Evolutionary conservation across 2,113 vertebrate species (phyloP).

Genomic region (Tinamus guttatus): DNA sequence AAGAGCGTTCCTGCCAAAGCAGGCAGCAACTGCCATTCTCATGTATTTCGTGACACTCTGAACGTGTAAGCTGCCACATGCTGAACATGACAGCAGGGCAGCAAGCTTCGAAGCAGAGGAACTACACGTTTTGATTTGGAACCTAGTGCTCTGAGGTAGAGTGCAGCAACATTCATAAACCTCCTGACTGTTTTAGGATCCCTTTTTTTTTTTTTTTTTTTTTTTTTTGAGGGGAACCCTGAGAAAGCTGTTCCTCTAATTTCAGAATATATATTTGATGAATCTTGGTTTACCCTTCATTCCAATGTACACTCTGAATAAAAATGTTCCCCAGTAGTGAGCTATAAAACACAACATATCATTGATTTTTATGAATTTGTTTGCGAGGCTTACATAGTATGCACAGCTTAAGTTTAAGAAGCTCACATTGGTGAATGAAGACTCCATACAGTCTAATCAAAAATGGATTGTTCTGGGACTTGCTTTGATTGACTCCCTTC

Average conservation of each 20-base stretch:
- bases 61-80: not conserved
- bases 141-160: not conserved
- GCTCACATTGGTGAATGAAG: not conserved
- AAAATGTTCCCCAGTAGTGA: not conserved
- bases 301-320: not conserved
- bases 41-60: not conserved
- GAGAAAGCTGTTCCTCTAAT: not conserved
- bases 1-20: not conserved
- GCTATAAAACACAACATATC: not conserved
- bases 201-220: accelerated
- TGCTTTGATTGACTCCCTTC: not conserved
- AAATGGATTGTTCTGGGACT: not conserved
- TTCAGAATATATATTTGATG: not conserved
- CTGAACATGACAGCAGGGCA: not conserved
- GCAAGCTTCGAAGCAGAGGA: not conserved
- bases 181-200: not conserved
- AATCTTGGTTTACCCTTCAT: not conserved
- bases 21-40: not conserved
- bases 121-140: not conserved
- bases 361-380: not conserved
- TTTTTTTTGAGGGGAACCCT: not conserved
- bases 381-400: not conserved
- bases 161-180: not conserved
- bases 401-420: not conserved
- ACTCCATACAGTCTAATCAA: not conserved